Evolutionary conservation across 2,797 vertebrate genomes (phyloP), one percentile per base, ranked within the genome.

Genomic region (Tympanoctomys barrerae): DNA sequence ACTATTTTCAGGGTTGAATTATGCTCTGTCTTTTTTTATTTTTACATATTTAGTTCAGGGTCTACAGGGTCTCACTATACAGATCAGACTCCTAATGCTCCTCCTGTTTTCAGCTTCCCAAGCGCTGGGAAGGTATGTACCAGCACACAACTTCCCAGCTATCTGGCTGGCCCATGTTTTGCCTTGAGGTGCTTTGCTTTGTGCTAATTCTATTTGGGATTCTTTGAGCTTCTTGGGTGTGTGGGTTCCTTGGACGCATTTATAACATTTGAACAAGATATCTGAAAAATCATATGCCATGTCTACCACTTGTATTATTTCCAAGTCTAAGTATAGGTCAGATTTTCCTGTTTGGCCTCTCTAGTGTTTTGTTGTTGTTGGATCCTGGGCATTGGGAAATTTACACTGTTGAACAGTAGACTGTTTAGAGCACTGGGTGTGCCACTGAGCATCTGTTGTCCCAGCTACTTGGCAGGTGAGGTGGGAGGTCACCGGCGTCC

Each of bases 181-280:
- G 22, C 39, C 22, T 87, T 22, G 24, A 13, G 49, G 12, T 68
- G 12, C n/a, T 31, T 61, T 80, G 79, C 21, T 59, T 94, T 52
- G 2, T 82, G 31, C 49, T 81, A 42, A 24, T 82, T 89, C 66
- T 64, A 33, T 21, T 52, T 54, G 39, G 11, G 31, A n/a, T 62
- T 91, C 66, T 90, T 95, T 31, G 54, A 64, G 46, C 13, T 94
- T 91, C 73, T 94, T 78, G 36, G 52, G 33, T 42, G 7, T 21
- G 11, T n/a, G 61, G 4, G 21, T 71, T 59, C 59, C 61, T 77
- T 64, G 46, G 36, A 3, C 24, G 1, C 19, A 54, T 88, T 75
- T 46, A 13, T 61, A 46, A 81, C 77, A 59, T n/a, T 79, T 54
- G 6, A 78, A 71, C 59, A 26, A 71, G 6, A 46, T 18, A 26